Percentiles rank a stretch among this genome's conserved stretches.
Evolutionary conservation across 1,140 invertebrate species (phyloP).

Genomic region (Metopolophium dirhodum): DNA sequence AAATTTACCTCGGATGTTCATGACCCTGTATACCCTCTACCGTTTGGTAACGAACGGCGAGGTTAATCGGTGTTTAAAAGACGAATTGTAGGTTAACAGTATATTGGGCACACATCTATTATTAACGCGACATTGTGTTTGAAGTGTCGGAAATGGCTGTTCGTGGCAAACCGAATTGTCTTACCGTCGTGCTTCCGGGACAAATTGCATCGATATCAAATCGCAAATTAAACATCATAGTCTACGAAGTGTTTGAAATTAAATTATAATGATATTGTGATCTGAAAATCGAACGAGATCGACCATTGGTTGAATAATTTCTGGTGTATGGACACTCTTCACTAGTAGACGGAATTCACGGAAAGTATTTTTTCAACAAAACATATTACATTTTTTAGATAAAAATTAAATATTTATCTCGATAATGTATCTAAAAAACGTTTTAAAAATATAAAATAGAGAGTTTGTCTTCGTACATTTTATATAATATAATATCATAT

Average conservation of each 20-base stretch:
- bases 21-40: neutral
- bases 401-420: neutral
- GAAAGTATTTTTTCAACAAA: no score
- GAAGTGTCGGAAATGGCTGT: neutral
- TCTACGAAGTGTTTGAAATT: no score
- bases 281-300: no score
- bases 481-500: no score
- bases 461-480: no score
- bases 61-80: neutral
- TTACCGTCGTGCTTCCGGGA: neutral
- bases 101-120: neutral
- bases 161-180: neutral
- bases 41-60: neutral
- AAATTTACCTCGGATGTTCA: neutral
- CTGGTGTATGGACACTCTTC: no score
- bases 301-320: no score
- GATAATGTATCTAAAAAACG: no score
- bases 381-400: no score
- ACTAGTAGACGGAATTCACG: no score
- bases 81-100: neutral
- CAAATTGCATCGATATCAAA: neutral
- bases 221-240: neutral
- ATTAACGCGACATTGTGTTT: neutral
- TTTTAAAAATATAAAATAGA: no score
- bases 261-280: no score